Conservation (phyloP, 2,113 vertebrate genomes). For the Isichthys henryi region DNA sequence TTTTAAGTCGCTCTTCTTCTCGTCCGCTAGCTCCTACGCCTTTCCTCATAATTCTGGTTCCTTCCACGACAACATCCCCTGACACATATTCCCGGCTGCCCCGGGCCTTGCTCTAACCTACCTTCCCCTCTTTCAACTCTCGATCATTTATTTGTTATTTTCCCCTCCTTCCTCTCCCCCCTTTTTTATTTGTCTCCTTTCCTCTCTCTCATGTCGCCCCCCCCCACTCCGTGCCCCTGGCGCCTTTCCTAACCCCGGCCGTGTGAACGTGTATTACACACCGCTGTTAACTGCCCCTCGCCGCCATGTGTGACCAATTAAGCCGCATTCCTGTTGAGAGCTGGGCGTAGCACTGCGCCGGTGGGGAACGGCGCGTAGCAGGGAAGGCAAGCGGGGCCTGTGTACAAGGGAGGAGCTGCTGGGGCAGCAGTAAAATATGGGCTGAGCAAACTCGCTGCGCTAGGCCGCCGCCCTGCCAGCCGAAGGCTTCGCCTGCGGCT, state of each 20-base stretch:
- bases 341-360: background rate
- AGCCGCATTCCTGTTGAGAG: conserved; percentile 23
- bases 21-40: background rate
- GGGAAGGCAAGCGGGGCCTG: background rate
- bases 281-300: conserved; percentile 38
- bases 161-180: background rate
- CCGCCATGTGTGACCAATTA: conserved; percentile 55
- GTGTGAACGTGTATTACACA: conserved; percentile 50
- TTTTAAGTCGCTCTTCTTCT: background rate
- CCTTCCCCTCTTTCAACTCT: background rate
- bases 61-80: background rate
- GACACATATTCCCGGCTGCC: background rate
- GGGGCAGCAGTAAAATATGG: background rate
- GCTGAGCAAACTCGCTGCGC: background rate
- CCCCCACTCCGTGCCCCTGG: background rate
- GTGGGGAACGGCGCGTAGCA: background rate
- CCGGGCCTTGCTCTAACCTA: background rate
- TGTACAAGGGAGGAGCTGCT: background rate
- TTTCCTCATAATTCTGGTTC: background rate
- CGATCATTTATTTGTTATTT: background rate
- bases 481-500: background rate
- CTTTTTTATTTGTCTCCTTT: background rate
- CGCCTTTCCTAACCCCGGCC: conserved; percentile 33
- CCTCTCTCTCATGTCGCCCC: conserved; percentile 38
- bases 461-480: background rate